phyloP scores from a whole-genome alignment of 2,888 invertebrate genomes.

The Arrhopalites spinosus region DNA sequence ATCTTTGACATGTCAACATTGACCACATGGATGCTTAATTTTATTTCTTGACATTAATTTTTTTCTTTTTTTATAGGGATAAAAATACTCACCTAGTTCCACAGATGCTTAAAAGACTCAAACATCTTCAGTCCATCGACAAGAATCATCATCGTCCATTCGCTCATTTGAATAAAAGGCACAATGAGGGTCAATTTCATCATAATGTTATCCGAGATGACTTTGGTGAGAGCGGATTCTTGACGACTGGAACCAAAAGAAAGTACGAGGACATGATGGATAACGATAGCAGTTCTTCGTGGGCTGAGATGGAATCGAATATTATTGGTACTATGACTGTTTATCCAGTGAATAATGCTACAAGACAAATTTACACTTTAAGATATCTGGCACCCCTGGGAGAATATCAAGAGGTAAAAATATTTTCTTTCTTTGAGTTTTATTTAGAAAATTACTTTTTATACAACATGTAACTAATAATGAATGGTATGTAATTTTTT shows the following conservation, averaged over 20 bases:
- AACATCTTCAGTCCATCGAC: constrained; percentile 66
- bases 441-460: not conserved
- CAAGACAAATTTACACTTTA: constrained; percentile 89
- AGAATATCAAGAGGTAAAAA: constrained; percentile 87
- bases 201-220: not conserved
- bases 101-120: constrained; percentile 81
- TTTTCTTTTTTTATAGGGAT: constrained; percentile 42
- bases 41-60: no score
- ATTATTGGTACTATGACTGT: constrained; percentile 89
- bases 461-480: not conserved
- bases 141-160: constrained; percentile 61
- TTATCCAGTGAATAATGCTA: constrained; percentile 84
- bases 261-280: constrained; percentile 34
- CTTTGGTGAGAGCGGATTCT: not conserved
- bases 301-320: constrained; percentile 87
- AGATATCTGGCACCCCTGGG: constrained; percentile 96
- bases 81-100: constrained; percentile 70
- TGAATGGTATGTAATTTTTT: constrained; percentile 38
- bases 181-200: not conserved
- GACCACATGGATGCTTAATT: no score
- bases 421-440: constrained; percentile 8
- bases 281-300: constrained; percentile 65
- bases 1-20: not conserved
- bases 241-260: constrained; percentile 10
- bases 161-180: constrained; percentile 62